A percentile compares a stretch with the other conserved stretches of the same genome.
Conservation (phyloP, 2,113 vertebrate species). For the Syngnathus typhle region DNA sequence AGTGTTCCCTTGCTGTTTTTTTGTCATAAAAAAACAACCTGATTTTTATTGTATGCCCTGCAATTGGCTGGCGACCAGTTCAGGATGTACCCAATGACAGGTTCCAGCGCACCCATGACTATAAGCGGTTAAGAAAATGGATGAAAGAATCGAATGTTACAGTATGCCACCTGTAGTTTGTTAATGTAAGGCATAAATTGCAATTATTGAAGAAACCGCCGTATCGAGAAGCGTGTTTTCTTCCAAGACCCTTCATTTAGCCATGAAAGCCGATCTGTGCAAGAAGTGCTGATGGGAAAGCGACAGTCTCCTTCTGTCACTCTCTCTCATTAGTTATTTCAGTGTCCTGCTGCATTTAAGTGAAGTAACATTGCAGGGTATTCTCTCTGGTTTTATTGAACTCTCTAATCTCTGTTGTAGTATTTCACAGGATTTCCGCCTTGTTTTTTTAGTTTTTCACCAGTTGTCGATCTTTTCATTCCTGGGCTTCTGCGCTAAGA, state of each 20-base stretch:
- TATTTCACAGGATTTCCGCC: background rate
- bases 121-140: background rate
- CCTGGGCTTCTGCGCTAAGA: constrained; percentile 5
- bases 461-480: constrained; percentile 6
- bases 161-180: too few species aligned
- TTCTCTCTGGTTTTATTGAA: constrained; percentile 1
- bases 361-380: constrained; percentile 6
- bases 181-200: too few species aligned
- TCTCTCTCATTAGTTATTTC: background rate
- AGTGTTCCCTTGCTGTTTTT: background rate
- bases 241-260: background rate
- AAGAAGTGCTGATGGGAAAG: background rate
- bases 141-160: background rate
- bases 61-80: background rate
- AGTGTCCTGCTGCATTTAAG: constrained; percentile 1
- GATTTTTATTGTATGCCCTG: background rate
- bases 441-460: background rate
- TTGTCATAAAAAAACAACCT: background rate
- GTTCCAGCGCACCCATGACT: background rate
- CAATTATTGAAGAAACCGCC: background rate
- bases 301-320: constrained; percentile 12
- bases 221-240: background rate
- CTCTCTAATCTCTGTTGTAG: constrained; percentile 10
- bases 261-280: constrained; percentile 15
- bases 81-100: background rate